phyloP scores from a whole-genome alignment of 2,888 invertebrate species.

The Athalia cordata region DNA sequence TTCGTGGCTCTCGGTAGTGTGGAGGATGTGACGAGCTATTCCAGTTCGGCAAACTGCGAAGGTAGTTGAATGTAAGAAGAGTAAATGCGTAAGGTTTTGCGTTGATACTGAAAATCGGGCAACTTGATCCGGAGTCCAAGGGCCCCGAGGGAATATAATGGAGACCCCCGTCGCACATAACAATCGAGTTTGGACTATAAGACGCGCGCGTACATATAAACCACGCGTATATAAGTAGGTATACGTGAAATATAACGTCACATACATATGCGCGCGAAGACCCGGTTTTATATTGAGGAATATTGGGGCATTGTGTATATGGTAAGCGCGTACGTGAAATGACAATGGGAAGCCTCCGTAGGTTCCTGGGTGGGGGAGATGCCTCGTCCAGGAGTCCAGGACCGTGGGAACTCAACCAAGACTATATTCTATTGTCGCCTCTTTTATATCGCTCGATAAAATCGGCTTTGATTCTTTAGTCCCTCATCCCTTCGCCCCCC shows the following conservation, averaged over 20 bases:
- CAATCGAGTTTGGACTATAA: constrained; percentile 61
- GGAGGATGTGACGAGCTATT: too few species aligned
- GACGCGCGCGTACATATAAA: constrained; percentile 54
- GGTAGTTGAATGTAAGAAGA: neutral
- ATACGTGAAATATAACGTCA: neutral
- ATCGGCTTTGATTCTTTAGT: constrained; percentile 38
- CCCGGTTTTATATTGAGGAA: constrained; percentile 64
- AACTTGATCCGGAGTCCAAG: constrained; percentile 63
- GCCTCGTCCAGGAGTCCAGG: constrained; percentile 39
- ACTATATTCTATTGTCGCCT: constrained; percentile 42
- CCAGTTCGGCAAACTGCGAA: too few species aligned
- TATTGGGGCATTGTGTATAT: constrained; percentile 63
- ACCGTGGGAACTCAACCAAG: constrained; percentile 43
- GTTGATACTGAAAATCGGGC: constrained; percentile 61
- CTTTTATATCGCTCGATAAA: constrained; percentile 35
- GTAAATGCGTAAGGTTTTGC: constrained; percentile 24
- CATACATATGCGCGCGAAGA: constrained; percentile 14
- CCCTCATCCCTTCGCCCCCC: neutral
- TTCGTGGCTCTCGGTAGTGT: too few species aligned
- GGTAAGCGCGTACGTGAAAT: constrained; percentile 51
- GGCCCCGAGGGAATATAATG: constrained; percentile 57
- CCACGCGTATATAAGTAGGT: neutral
- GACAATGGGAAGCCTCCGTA: constrained; percentile 63
- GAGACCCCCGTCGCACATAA: constrained; percentile 55
- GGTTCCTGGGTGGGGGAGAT: constrained; percentile 42